Evolutionary conservation across 2,888 invertebrate genomes (phyloP), one percentile per base, ranked within the genome.

Genomic region (Polylopha cassiicola): DNA sequence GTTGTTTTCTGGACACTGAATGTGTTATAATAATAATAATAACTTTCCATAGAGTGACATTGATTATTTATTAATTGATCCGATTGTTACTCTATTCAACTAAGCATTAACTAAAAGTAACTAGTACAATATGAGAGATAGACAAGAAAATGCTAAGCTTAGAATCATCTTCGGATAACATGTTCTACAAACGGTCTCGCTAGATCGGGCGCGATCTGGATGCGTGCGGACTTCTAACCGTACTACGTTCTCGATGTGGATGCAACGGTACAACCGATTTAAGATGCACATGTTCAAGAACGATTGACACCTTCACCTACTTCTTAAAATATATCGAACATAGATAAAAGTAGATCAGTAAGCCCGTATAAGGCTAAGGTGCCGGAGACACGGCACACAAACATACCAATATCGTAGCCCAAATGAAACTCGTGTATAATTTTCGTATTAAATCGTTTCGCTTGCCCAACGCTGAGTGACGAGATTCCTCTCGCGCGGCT

Each of bases 381-480:
- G 33, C 17, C 20, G 11, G 23, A 24, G 29, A 14, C 14, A 15
- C 21, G 2, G 10, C 4, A 34, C 8, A 20, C 11, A 9, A 15
- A 24, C 6, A 33, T 11, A 29, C 14, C 28, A 23, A 17, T 27
- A 18, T 18, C 27, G 11, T 10, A 44, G 44, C 43, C 46, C 44
- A 39, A 48, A 30, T 49, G 50, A 50, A 37, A 46, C 44, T 54
- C 54, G 48, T 54, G 54, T 61, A 57, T 68, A 65, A 68, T 66
- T 69, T 73, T 64, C 64, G 65, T 69, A 65, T 68, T 66, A 63
- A 72, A 71, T 61, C 52, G 62, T 70, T 68, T 73, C 66, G 65
- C 72, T 82, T 79, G 76, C 73, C 65, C 74, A 76, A 80, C 66
- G 43, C 47, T 67, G 67, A 73, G 66, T 73, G 72, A 73, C 72